Base-by-base conservation (phyloP, 2,888 invertebrate species). In the Melieria crassipennis region DNA sequence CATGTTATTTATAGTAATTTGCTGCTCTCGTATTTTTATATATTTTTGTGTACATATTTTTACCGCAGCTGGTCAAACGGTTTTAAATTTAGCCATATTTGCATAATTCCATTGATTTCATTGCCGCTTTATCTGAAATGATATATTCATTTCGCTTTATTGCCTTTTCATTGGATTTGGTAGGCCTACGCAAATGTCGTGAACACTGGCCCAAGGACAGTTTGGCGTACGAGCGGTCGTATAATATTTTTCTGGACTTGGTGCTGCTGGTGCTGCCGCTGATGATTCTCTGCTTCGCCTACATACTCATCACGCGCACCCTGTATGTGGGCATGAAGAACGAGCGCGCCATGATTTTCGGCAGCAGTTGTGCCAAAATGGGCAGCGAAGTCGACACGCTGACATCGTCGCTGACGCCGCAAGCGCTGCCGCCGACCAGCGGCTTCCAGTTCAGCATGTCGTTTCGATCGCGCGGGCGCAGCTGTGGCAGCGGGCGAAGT, bases 261-360 rank as follows among this genome's bases (percentile, higher is more conserved):
- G 87, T 91, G 48, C 87, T 93, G 46, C 87, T 93, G 16, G 88
- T 93, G 0, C 83, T 92, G 72, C 93, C 93, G 0, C 84, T 93
- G 56, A 79, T 91, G 56, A 88, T 92, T 60, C 89, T 93, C 85
- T 89, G 88, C 30, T 87, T 89, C 30, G 91, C 91, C n/a, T 92
- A 92, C 78, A 89, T 89, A 13, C 85, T 91, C 55, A 91, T 91
- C 69, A 86, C 84, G 7, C 81, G 82, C 52, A 85, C 86, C 1
- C 78, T 86, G 1, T 86, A 86, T 71, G 78, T 82, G 77, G 85
- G 84, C 69, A 86, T 86, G 76, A 78, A 80, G 43, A 82, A 80
- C 66, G 88, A 89, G 77, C 79, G 80, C 58, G 75, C 75, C 11
- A 79, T 83, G 79, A 77, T 78, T 61, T 78, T 73, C 60, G 76